These are phyloP conservation scores for Chromobotia macracanthus DNA, from an alignment of 2,797 vertebrate genomes.

Conservation along the genomic window DNA sequence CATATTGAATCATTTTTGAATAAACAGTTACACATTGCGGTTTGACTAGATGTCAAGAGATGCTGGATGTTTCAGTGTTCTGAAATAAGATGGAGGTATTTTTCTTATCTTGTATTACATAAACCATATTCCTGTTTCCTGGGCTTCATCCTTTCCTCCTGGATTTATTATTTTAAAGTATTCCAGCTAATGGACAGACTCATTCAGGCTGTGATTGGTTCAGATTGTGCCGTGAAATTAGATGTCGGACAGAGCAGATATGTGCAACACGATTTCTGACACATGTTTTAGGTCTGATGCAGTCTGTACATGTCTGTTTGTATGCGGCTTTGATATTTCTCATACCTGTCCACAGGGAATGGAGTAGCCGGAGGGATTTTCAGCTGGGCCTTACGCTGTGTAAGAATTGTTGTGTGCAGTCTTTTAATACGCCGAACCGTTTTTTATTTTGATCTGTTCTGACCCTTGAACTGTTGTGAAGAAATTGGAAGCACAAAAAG, in stretches of 20 bases:
- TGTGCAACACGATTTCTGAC: not conserved
- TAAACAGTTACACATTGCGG: not conserved
- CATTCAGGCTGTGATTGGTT: not conserved
- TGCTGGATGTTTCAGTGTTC: not conserved
- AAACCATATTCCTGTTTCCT: not conserved
- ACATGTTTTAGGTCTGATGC: constrained; percentile 34
- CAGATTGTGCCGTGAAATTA: not conserved
- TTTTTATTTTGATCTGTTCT: constrained; percentile 7
- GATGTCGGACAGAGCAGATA: not conserved
- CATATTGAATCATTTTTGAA: not conserved
- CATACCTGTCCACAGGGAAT: constrained; percentile 24
- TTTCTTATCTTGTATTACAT: constrained; percentile 1
- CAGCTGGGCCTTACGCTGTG: constrained; percentile 58
- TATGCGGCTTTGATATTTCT: constrained; percentile 36
- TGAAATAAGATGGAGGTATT: not conserved
- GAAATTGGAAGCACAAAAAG: constrained; percentile 58
- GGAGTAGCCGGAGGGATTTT: constrained; percentile 47
- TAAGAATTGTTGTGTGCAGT: constrained; percentile 44
- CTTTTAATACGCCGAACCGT: constrained; percentile 20
- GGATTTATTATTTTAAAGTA: constrained; percentile 2
- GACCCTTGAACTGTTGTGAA: constrained; percentile 31
- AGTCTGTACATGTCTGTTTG: constrained; percentile 20
- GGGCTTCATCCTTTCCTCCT: not conserved
- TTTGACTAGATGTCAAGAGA: constrained; percentile 3
- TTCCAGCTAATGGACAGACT: not conserved